Percentiles rank a stretch among this genome's conserved stretches.
phyloP scores from a whole-genome alignment of 2,113 vertebrate genomes.

The Kryptolebias marmoratus region DNA sequence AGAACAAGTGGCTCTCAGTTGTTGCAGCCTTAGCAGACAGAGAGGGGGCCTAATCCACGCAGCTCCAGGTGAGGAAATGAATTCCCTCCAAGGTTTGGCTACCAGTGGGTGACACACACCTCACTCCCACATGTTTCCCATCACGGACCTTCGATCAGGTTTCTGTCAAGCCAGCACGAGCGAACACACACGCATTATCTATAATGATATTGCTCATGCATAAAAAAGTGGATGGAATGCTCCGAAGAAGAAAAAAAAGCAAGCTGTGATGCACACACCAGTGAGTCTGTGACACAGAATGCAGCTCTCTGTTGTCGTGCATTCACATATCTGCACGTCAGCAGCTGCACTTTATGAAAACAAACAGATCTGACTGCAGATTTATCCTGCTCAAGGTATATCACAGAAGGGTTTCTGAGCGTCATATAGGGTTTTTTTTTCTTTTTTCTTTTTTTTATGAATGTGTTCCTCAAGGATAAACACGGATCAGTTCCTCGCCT shows the following conservation, averaged over 20 bases:
- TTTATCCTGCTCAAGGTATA: conserved; percentile 25
- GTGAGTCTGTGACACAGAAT: conserved; percentile 9
- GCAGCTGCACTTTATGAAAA: conserved; percentile 34
- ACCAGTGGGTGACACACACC: conserved; percentile 38
- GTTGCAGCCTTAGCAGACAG: conserved; percentile 62
- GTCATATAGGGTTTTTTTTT: conserved; percentile 13
- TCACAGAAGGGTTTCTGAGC: conserved; percentile 21
- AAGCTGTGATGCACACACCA: conserved; percentile 11
- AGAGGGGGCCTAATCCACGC: conserved; percentile 64
- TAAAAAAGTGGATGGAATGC: conserved; percentile 22
- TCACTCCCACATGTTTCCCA: conserved; percentile 42
- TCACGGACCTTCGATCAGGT: conserved; percentile 38
- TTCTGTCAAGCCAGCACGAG: conserved; percentile 29
- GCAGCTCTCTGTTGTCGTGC: background rate
- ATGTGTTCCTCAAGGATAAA: conserved; percentile 51
- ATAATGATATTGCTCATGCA: conserved; percentile 37
- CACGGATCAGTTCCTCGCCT: conserved; percentile 45
- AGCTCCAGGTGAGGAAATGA: conserved; percentile 58
- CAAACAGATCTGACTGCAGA: conserved; percentile 34
- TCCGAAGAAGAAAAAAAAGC: conserved; percentile 14
- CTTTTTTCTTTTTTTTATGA: conserved; percentile 13
- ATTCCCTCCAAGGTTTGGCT: conserved; percentile 58
- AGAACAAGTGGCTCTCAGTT: conserved; percentile 50
- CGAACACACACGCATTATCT: conserved; percentile 38
- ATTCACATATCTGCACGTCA: conserved; percentile 36